Percentiles rank a stretch among this genome's conserved stretches.
These are phyloP conservation scores for Macrosiphum euphorbiae DNA, from an alignment of 2,888 invertebrate species.

Conservation along the genomic window DNA sequence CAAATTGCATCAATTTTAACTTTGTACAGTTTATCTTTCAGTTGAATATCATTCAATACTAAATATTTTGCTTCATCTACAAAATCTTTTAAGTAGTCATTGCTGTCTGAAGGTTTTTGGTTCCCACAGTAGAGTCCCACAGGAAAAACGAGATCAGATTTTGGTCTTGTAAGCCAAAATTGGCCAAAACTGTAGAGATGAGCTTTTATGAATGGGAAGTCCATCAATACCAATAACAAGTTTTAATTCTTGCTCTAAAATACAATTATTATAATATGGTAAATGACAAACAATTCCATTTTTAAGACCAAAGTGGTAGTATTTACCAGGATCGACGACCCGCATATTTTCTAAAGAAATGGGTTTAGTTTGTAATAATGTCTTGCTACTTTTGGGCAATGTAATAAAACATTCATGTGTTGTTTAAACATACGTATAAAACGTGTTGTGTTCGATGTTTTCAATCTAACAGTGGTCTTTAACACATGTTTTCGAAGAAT, in stretches of 20 bases:
- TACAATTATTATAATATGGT: neutral
- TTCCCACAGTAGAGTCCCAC: conserved; percentile 6
- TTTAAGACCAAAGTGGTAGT: no score
- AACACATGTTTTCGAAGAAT: neutral
- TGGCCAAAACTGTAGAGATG: neutral
- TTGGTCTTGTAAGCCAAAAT: no score
- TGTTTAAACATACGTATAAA: no score
- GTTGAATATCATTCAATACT: no score
- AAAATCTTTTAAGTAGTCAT: neutral
- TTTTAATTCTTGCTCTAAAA: neutral
- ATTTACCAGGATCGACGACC: no score
- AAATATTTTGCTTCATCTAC: conserved; percentile 4
- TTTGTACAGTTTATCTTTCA: no score
- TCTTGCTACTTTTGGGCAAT: neutral
- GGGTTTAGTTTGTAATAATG: no score
- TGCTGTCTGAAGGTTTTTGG: no score
- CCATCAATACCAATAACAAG: conserved; percentile 3
- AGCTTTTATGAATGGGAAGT: neutral
- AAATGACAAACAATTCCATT: neutral
- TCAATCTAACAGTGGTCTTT: no score
- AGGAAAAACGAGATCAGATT: conserved; percentile 8
- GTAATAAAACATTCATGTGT: conserved; percentile 11
- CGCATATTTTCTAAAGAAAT: no score
- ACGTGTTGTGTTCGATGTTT: no score
- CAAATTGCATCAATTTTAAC: no score